Base-by-base conservation (phyloP, 2,888 invertebrate genomes). In the Willowsia nigromaculata region DNA sequence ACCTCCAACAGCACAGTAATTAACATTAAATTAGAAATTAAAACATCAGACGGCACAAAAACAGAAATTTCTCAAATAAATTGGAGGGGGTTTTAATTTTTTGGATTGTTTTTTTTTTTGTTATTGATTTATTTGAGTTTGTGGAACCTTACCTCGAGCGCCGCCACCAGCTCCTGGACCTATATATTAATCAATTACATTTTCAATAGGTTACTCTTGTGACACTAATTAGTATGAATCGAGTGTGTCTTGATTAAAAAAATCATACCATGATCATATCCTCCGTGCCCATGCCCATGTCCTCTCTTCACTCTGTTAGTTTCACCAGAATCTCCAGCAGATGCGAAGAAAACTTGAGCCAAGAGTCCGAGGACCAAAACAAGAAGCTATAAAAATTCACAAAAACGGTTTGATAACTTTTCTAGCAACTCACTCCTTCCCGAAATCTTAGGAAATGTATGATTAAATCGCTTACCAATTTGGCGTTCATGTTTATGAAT, bases 231-330 rank as follows among this genome's bases (percentile, higher is more conserved):
- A 65, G 30, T 18, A 25, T 56, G 6, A 25, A 56, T 25, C 9
- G 43, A 6, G 15, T n/a, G 18, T n/a, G 15, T 50, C 25, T 6
- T 56, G 62, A 30, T 62, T 30, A 9, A 3, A n/a, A 33, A n/a
- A n/a, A n/a, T n/a, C 33, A 0, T 27, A 82, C 88, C 88, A 78
- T 88, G 88, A 53, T 88, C 88, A n/a, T 88, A 88, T 11, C 83
- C 80, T 1, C 88, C 88, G 43, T 83, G 83, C 6, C 88, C 88
- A 40, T 81, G 81, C 27, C 86, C 86, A 1, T 50, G 47, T 7
- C 88, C 88, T 83, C 88, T 83, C 88, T 88, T 88, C 9, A 88
- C 88, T 83, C 88, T 88, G 88, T 88, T 88, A 13, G 83, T 27
- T 83, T 88, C 88, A 4, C 88, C 88, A 25, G 88, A 88, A 53